phyloP scores from a whole-genome alignment of 2,888 invertebrate species.

The Teleogryllus oceanicus region DNA sequence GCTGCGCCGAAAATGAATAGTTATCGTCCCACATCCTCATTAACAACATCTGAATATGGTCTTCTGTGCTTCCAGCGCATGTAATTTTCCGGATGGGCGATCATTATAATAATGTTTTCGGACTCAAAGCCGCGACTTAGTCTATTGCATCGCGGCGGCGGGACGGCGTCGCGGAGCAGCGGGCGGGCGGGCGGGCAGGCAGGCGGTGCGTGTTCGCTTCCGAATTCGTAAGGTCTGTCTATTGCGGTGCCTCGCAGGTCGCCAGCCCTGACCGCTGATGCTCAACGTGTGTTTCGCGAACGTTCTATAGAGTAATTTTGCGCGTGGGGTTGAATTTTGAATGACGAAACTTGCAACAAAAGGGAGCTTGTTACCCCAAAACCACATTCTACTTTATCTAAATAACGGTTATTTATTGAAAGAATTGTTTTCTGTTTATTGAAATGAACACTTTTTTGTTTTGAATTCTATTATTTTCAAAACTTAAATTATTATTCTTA shows the following conservation, averaged over 20 bases:
- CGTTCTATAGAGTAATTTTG: too few relatives aligned
- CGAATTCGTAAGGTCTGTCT: neutral
- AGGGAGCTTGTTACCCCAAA: too few relatives aligned
- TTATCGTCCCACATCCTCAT: constrained; percentile 18
- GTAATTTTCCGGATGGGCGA: constrained; percentile 8
- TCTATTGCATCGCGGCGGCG: too few relatives aligned
- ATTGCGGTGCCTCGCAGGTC: neutral
- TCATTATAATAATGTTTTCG: constrained; percentile 18
- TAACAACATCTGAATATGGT: constrained; percentile 9
- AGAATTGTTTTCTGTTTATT: too few relatives aligned
- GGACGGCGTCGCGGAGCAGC: neutral
- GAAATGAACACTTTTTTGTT: too few relatives aligned
- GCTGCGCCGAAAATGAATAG: neutral
- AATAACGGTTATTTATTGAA: too few relatives aligned
- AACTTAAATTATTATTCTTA: too few relatives aligned
- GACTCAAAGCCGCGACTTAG: neutral
- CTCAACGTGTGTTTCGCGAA: too few relatives aligned
- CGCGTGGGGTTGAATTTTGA: too few relatives aligned
- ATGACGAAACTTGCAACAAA: too few relatives aligned
- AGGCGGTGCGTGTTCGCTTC: neutral
- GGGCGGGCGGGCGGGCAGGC: neutral
- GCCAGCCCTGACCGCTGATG: neutral
- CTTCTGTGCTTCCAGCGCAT: neutral
- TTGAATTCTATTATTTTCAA: too few relatives aligned
- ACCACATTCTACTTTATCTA: too few relatives aligned